Percentiles rank a stretch among this genome's conserved stretches.
These are phyloP conservation scores for Hipposideros larvatus DNA, from an alignment of 2,797 vertebrate genomes.

Conservation along the genomic window DNA sequence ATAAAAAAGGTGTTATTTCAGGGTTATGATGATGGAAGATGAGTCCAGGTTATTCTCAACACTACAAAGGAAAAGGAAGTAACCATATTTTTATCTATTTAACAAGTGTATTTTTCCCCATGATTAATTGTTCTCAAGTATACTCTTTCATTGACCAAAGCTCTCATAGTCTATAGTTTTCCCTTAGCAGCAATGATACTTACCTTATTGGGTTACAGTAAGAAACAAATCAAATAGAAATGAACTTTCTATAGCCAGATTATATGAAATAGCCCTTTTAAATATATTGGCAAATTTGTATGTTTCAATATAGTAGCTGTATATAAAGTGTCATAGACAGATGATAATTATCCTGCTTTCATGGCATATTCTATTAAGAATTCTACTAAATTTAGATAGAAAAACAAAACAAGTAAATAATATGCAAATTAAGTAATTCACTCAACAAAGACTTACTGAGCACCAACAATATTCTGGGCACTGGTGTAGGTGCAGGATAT, in stretches of 20 bases:
- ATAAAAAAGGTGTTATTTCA: background rate
- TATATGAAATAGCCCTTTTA: background rate
- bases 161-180: background rate
- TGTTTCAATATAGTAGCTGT: background rate
- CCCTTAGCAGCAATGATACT: background rate
- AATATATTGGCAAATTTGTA: background rate
- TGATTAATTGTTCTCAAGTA: background rate
- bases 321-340: background rate
- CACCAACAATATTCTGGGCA: background rate
- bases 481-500: background rate
- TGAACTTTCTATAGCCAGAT: background rate
- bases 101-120: background rate
- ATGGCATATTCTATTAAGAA: background rate
- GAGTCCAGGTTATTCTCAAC: background rate
- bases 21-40: background rate
- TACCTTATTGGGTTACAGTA: background rate
- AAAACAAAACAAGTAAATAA: background rate
- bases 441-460: background rate
- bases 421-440: background rate
- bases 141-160: background rate
- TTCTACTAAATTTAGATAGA: slow-evolving; percentile 11
- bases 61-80: background rate
- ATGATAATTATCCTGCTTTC: background rate
- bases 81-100: background rate
- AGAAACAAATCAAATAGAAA: slow-evolving; percentile 6